phyloP scores from a whole-genome alignment of 2,888 invertebrate species.

The Pandemis heparana region DNA sequence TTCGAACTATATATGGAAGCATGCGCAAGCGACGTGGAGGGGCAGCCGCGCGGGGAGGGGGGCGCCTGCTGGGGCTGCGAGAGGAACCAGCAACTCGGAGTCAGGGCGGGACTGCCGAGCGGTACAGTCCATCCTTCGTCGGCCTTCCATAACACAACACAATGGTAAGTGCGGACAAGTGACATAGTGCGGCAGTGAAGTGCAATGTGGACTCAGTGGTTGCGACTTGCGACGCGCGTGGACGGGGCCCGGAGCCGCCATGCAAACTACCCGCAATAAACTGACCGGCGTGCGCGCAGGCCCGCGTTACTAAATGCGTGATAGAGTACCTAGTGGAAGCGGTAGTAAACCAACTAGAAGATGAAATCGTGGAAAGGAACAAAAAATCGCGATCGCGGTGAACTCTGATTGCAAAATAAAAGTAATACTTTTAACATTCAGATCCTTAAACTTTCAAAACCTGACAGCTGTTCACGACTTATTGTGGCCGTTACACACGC shows the following conservation, averaged over 20 bases:
- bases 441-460: neutral
- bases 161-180: conserved; percentile 76
- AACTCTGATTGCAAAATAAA: neutral
- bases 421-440: neutral
- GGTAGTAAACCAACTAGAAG: neutral
- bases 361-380: neutral
- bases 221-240: conserved; percentile 45
- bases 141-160: conserved; percentile 77
- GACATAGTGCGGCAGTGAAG: conserved; percentile 54
- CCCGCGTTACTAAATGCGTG: neutral
- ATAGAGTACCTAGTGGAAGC: neutral
- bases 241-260: neutral
- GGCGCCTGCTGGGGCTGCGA: conserved; percentile 62
- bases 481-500: neutral
- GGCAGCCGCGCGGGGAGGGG: conserved; percentile 56
- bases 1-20: conserved; percentile 83
- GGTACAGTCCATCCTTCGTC: conserved; percentile 83
- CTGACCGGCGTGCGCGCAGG: neutral
- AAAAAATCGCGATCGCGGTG: conserved; percentile 2
- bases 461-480: neutral
- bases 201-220: conserved; percentile 54
- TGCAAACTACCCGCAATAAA: conserved; percentile 8
- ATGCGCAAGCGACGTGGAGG: conserved; percentile 51
- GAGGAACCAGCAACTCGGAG: conserved; percentile 73
- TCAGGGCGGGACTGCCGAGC: conserved; percentile 84